Evolutionary conservation across 2,797 vertebrate genomes (phyloP).

Genomic region (Melanotaenia boesemani): DNA sequence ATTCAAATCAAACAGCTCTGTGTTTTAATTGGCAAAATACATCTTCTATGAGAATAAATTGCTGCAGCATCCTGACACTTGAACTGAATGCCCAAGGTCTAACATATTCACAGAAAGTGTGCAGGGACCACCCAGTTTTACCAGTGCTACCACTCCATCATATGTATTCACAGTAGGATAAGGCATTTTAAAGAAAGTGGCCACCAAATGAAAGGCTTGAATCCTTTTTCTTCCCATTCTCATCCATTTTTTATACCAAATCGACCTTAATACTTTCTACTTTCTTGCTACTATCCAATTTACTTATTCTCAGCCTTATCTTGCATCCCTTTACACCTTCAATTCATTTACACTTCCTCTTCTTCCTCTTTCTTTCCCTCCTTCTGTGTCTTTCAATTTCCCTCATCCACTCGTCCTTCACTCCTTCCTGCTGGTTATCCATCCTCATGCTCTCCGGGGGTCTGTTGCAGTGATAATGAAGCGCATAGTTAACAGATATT

Average conservation of each 20-base stretch:
- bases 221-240: constrained; percentile 41
- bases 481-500: constrained; percentile 79
- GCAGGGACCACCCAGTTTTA: constrained; percentile 14
- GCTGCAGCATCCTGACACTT: constrained; percentile 16
- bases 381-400: constrained; percentile 61
- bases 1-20: constrained; percentile 42
- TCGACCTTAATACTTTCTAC: constrained; percentile 63
- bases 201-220: constrained; percentile 55
- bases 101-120: constrained; percentile 11
- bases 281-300: constrained; percentile 57
- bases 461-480: constrained; percentile 77
- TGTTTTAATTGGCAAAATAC: constrained; percentile 35
- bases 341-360: constrained; percentile 54
- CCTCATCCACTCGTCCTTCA: constrained; percentile 76
- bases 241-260: constrained; percentile 66
- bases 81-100: constrained; percentile 15
- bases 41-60: constrained; percentile 24
- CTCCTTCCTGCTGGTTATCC: constrained; percentile 64
- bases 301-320: constrained; percentile 41
- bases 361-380: constrained; percentile 21
- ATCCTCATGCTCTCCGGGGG: constrained; percentile 64
- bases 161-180: constrained; percentile 35
- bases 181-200: constrained; percentile 48
- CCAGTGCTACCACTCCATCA: constrained; percentile 20
- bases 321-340: constrained; percentile 39